Evolutionary conservation across 2,113 vertebrate genomes (phyloP).

Genomic region (Etheostoma cragini): DNA sequence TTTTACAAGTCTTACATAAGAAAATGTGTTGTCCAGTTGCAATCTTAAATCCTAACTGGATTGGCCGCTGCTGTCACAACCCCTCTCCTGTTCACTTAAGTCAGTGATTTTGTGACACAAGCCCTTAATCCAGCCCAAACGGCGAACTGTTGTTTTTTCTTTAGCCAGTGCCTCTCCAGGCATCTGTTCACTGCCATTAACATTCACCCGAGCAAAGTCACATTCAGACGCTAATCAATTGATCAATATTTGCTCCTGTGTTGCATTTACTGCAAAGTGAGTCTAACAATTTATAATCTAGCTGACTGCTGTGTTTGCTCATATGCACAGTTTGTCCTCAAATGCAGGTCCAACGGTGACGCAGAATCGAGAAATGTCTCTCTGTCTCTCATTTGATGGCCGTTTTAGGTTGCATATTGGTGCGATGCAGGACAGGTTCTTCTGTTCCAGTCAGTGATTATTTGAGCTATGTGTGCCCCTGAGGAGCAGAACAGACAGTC

Average conservation of each 20-base stretch:
- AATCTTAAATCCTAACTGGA: slow-evolving; percentile 32
- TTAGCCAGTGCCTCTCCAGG: slow-evolving; percentile 33
- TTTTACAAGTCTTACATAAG: not conserved
- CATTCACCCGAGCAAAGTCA: slow-evolving; percentile 76
- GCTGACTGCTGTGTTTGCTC: slow-evolving; percentile 51
- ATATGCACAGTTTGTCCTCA: slow-evolving; percentile 57
- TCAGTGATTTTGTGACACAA: slow-evolving; percentile 69
- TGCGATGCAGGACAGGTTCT: slow-evolving; percentile 42
- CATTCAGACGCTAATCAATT: slow-evolving; percentile 78
- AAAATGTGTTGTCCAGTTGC: slow-evolving; percentile 16
- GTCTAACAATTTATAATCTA: slow-evolving; percentile 55
- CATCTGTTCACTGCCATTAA: slow-evolving; percentile 73
- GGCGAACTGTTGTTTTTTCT: slow-evolving; percentile 25
- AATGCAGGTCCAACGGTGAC: slow-evolving; percentile 18
- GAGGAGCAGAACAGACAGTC: slow-evolving; percentile 43
- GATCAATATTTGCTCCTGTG: slow-evolving; percentile 78
- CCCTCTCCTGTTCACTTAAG: slow-evolving; percentile 58
- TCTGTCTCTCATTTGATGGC: slow-evolving; percentile 10
- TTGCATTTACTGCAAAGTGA: slow-evolving; percentile 71
- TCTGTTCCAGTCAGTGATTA: slow-evolving; percentile 38
- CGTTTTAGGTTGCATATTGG: slow-evolving; percentile 5
- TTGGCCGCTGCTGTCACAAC: slow-evolving; percentile 51
- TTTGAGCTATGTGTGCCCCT: slow-evolving; percentile 17
- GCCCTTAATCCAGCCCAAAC: slow-evolving; percentile 67
- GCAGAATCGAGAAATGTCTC: slow-evolving; percentile 20